Evolutionary conservation across 2,888 invertebrate genomes (phyloP), one percentile per base, ranked within the genome.

Genomic region (Parochlus steinenii): DNA sequence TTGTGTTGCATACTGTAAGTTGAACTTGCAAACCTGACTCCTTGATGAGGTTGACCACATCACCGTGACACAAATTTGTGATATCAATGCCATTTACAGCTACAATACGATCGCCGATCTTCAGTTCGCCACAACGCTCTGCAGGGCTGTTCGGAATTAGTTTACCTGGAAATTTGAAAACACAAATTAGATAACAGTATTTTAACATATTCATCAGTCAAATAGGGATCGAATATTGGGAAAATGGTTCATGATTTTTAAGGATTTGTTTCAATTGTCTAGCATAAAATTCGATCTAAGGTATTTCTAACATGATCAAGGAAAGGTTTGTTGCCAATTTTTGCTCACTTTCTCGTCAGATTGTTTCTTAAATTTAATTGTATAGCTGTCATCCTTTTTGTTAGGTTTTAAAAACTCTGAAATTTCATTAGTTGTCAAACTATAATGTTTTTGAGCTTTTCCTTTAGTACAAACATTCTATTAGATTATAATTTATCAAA

Each of bases 21-120:
- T 86, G 83, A 39, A 95, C 90, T 31, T 81, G 73, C 44, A 85
- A 71, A 15, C 95, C 95, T 1, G 93, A 93, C 53, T 87, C 92
- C 59, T 95, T 97, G 51, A 97, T 97, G 41, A 97, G 72, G 53
- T 90, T 89, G 3, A 97, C 95, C 39, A 97, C 92, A 51, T 95
- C 92, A 20, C 92, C 92, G 53, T 97, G 97, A 45, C 85, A 82
- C 56, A 95, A 71, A 52, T 82, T 79, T 41, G 83, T 75, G 44
- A 97, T 92, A 49, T 89, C 79, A 35, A 81, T 75, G 41, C 81
- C 80, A 66, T 97, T 97, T 23, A 97, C 95, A 31, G 92, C 90
- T 32, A 95, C 68, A 43, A 97, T 95, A 35, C 87, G 80, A 64
- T 97, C 97, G 0, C 95, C 93, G 5, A 97, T 85, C 53, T 79